Base-by-base conservation (phyloP, 2,113 vertebrate species). In the Pelmatolapia mariae region DNA sequence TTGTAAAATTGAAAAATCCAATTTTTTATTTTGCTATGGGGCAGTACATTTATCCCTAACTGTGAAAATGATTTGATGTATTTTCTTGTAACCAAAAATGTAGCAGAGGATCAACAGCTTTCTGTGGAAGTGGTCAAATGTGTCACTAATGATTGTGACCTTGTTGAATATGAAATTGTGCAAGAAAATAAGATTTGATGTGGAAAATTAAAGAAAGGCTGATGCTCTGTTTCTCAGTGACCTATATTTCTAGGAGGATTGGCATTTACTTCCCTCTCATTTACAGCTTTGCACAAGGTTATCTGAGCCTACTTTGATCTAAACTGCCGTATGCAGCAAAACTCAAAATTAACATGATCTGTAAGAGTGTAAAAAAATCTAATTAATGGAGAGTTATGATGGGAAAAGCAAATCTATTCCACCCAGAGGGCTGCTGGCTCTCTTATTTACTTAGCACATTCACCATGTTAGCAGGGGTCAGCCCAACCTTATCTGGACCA, bases 201-300 rank as follows among this genome's bases (percentile, higher is more conserved):
- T n/a, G 13, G 22, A 29, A 16, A 82, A 33, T 47, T 68, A 18
- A 12, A 82, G 36, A 71, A 7, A 73, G 26, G 26, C 54, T 47
- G 29, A 15, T 15, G 53, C 59, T 78, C 45, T 7, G 33, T 10
- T 45, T 45, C 24, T 53, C 8, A 24, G 16, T 87, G 87, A 89
- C 91, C 84, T 88, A 73, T 63, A 86, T 90, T 79, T 5, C 19
- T 29, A 43, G n/a, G 54, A 78, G 33, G 78, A 89, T 7, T 87
- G 82, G 52, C 45, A 90, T 89, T 90, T 85, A 18, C 56, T 63
- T 79, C 54, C 11, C 29, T 87, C 47, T 83, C 73, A 90, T 86
- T 61, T 54, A 40, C 54, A 73, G 88, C 82, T 93, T 89, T 87
- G 89, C 40, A 83, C 54, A 13, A 87, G 43, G 80, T 92, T 88